Evolutionary conservation across 2,888 invertebrate species (phyloP), one percentile per base, ranked within the genome.

Genomic region (Steinernema carpocapsae): DNA sequence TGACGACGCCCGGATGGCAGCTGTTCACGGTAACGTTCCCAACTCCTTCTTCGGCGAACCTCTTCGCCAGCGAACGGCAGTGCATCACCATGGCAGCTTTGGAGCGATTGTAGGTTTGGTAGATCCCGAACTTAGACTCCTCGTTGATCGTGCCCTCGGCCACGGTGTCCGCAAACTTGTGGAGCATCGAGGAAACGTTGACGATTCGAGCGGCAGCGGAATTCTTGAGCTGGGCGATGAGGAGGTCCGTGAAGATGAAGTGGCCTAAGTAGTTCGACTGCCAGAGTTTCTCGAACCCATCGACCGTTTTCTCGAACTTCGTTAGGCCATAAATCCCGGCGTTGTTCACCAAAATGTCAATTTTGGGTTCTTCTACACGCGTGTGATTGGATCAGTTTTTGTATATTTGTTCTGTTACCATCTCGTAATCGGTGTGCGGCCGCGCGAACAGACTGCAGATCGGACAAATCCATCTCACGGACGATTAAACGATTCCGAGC

Each of bases 241-340:
- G 71, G 10, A 71, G 51, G 3, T 42, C 42, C 12, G 71, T 71
- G 46, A 71, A 43, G 48, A 71, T 24, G 51, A 71, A 71, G 32
- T 71, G 71, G 42, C 71, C 71, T 10, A 71, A 29, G 88, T 94
- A 94, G 88, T 95, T 95, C 3, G 93, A 92, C 71, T 92, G 92
- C 88, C 94, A 92, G 86, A 94, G 94, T 12, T 92, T 91, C 88
- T 95, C 94, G 84, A 91, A 92, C 0, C 94, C 94, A 86, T 94
- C 94, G 81, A 91, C 91, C 0, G 94, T 93, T 80, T 92, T 89
- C 72, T 90, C 72, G 64, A 78, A 76, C 71, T 76, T 77, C 46
- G 94, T 93, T 1, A 92, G 92, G 87, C 93, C 93, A 94, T 95
- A 94, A 52, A 94, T 92, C 37, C 94, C 95, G 85, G 94, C 94